Conservation (phyloP, 2,888 invertebrate species). For the Eupithecia inturbata region DNA sequence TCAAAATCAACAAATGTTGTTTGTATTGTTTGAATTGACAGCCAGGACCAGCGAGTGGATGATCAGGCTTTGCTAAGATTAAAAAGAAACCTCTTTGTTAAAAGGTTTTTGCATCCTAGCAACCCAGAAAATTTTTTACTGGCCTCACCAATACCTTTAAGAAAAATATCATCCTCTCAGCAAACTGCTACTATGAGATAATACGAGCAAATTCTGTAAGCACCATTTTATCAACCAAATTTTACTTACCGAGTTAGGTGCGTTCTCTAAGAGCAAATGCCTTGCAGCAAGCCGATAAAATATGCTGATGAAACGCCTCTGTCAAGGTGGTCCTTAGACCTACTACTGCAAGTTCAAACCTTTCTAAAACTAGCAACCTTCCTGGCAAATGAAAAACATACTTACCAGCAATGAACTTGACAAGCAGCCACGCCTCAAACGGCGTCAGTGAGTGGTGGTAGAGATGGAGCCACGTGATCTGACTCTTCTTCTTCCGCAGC, state of each 20-base stretch:
- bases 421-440: conserved; percentile 90
- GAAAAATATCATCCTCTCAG: no score
- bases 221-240: neutral
- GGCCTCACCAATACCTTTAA: no score
- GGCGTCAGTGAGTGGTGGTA: conserved; percentile 93
- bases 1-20: no score
- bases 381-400: neutral
- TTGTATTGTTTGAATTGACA: no score
- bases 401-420: conserved; percentile 89
- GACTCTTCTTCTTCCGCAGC: conserved; percentile 92
- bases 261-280: neutral
- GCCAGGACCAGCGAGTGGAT: no score
- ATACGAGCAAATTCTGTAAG: neutral
- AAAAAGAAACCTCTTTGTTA: no score
- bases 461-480: conserved; percentile 92
- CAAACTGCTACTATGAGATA: no score
- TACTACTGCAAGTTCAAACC: neutral
- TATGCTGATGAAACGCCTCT: neutral
- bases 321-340: neutral
- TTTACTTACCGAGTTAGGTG: neutral
- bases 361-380: neutral
- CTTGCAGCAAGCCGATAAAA: neutral
- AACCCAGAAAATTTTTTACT: neutral
- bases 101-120: no score
- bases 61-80: neutral